A percentile compares a stretch with the other conserved stretches of the same genome.
These are phyloP conservation scores for Hephaestus fuliginosus DNA, from an alignment of 2,797 vertebrate species.

Conservation along the genomic window DNA sequence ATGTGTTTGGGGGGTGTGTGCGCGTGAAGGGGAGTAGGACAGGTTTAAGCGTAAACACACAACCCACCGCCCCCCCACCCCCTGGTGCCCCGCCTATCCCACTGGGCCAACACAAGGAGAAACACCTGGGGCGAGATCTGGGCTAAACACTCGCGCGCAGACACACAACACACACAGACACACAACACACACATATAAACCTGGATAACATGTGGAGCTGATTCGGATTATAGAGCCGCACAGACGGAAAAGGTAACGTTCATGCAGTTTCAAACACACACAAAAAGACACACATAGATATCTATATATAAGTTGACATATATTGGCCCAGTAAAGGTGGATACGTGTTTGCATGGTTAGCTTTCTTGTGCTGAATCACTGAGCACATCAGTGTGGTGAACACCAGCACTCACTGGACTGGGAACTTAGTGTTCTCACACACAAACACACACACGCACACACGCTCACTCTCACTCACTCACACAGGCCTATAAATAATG, in stretches of 20 bases:
- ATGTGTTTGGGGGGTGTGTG: slow-evolving; percentile 55
- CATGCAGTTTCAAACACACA: slow-evolving; percentile 36
- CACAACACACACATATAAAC: slow-evolving; percentile 49
- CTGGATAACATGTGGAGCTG: slow-evolving; percentile 83
- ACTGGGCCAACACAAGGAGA: slow-evolving; percentile 56
- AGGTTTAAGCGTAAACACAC: slow-evolving; percentile 59
- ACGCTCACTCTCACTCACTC: slow-evolving; percentile 18
- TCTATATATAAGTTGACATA: background rate
- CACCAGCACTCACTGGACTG: slow-evolving; percentile 63
- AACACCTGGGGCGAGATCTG: slow-evolving; percentile 75
- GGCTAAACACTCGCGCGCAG: slow-evolving; percentile 36
- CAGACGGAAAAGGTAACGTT: slow-evolving; percentile 82
- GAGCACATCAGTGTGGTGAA: slow-evolving; percentile 69
- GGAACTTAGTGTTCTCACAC: slow-evolving; percentile 52
- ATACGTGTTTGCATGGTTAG: slow-evolving; percentile 63
- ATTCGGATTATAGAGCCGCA: slow-evolving; percentile 81
- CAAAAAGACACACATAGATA: slow-evolving; percentile 1
- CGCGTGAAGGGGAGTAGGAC: slow-evolving; percentile 56
- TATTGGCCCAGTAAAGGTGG: slow-evolving; percentile 39
- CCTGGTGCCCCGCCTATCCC: background rate
- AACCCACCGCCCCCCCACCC: background rate
- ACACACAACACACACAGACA: slow-evolving; percentile 21
- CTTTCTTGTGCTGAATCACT: slow-evolving; percentile 75
- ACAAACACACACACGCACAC: slow-evolving; percentile 13
- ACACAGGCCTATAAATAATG: slow-evolving; percentile 64